Evolutionary conservation across 2,888 invertebrate species (phyloP).

Genomic region (Dugesia japonica): DNA sequence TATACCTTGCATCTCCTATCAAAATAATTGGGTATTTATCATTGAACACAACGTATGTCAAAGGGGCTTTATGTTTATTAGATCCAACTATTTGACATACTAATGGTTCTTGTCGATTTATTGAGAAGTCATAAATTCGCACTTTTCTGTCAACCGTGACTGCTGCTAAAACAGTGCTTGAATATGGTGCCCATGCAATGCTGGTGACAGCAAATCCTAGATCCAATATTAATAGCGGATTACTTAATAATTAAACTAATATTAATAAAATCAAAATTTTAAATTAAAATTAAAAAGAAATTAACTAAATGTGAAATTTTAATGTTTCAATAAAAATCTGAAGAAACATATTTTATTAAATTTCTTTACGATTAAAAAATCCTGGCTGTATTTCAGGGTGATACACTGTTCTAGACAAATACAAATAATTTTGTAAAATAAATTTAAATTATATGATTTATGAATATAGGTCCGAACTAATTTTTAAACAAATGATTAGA

Average conservation of each 20-base stretch:
- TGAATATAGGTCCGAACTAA: too few relatives aligned
- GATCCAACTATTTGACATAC: slow-evolving; percentile 73
- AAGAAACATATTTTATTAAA: too few relatives aligned
- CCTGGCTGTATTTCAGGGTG: too few relatives aligned
- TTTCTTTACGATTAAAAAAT: too few relatives aligned
- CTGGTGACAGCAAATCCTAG: slow-evolving; percentile 74
- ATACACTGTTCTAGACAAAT: too few relatives aligned
- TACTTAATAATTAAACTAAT: slow-evolving; percentile 57
- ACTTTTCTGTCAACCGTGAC: slow-evolving; percentile 71
- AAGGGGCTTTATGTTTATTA: slow-evolving; percentile 60
- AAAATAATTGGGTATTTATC: slow-evolving; percentile 58
- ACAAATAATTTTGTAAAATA: too few relatives aligned
- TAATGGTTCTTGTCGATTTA: slow-evolving; percentile 76
- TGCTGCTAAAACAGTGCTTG: slow-evolving; percentile 84
- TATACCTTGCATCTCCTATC: slow-evolving; percentile 83
- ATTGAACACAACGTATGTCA: slow-evolving; percentile 64
- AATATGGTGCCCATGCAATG: slow-evolving; percentile 86
- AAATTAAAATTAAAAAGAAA: too few relatives aligned
- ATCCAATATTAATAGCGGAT: slow-evolving; percentile 79
- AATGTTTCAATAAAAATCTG: too few relatives aligned
- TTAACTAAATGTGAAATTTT: too few relatives aligned
- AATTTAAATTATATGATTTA: too few relatives aligned
- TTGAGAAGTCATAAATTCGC: slow-evolving; percentile 67
- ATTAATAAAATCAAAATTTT: slow-evolving; percentile 35
- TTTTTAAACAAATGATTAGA: too few relatives aligned